These are phyloP conservation scores for Dryobotodes eremita DNA, from an alignment of 2,888 invertebrate species.

Conservation along the genomic window DNA sequence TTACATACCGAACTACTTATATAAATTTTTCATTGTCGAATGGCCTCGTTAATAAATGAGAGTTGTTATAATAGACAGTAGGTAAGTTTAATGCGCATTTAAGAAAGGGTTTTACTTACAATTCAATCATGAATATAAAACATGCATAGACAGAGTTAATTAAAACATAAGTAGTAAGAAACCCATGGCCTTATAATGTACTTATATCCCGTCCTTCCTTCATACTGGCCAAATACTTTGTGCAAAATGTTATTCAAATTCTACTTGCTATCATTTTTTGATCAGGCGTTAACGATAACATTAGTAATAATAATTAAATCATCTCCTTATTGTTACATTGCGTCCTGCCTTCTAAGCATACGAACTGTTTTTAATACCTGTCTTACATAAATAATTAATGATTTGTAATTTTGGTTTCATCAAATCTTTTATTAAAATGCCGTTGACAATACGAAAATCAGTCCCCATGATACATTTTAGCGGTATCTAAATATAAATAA, in stretches of 20 bases:
- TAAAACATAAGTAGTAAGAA: background rate
- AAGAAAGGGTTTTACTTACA: background rate
- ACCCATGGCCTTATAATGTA: background rate
- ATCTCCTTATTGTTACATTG: background rate
- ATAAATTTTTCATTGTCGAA: background rate
- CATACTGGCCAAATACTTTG: background rate
- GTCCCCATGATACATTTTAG: background rate
- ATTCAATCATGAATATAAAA: background rate
- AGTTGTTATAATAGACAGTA: background rate
- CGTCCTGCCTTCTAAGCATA: background rate
- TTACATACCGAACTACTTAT: background rate
- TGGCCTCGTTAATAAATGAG: background rate
- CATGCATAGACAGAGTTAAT: no score
- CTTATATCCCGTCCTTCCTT: no score
- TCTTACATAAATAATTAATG: background rate
- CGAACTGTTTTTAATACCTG: no score
- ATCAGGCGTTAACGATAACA: constrained; percentile 43
- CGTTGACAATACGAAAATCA: background rate
- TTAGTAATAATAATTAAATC: background rate
- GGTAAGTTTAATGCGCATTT: background rate
- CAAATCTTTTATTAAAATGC: background rate
- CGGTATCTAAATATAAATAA: background rate
- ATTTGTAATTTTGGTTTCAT: no score
- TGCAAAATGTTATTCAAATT: constrained; percentile 19
- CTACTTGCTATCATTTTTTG: constrained; percentile 19